These are phyloP conservation scores for Limosa lapponica DNA, from an alignment of 2,797 vertebrate species.

Conservation along the genomic window DNA sequence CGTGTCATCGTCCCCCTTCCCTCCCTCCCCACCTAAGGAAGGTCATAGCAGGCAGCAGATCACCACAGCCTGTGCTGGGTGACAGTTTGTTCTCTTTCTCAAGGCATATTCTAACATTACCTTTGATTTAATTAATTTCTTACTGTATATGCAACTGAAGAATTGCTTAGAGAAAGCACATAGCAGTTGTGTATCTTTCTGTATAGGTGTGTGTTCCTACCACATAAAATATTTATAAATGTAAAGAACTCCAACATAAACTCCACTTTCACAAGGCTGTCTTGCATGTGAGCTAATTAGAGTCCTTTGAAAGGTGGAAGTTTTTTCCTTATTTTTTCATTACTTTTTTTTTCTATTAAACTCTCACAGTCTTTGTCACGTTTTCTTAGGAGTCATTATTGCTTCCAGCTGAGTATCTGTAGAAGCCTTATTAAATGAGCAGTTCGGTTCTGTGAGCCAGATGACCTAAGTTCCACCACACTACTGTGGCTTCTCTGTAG, in stretches of 20 bases:
- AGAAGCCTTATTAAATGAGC: conserved; percentile 71
- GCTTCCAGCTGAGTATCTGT: conserved; percentile 70
- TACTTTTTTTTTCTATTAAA: conserved; percentile 67
- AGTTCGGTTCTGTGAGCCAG: conserved; percentile 59
- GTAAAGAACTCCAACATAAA: conserved; percentile 45
- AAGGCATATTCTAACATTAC: conserved; percentile 67
- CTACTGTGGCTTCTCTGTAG: background rate
- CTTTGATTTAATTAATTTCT: conserved; percentile 75
- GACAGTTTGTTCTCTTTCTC: conserved; percentile 58
- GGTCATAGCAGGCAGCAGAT: conserved; percentile 58
- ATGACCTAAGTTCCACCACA: conserved; percentile 27
- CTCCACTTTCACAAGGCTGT: conserved; percentile 53
- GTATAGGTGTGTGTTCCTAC: conserved; percentile 12
- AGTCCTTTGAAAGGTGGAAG: conserved; percentile 69
- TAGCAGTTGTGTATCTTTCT: conserved; percentile 74
- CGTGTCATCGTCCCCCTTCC: no score
- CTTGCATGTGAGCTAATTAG: conserved; percentile 53
- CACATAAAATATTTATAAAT: conserved; percentile 57
- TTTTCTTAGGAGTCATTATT: conserved; percentile 64
- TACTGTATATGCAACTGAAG: conserved; percentile 67
- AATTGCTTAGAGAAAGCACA: conserved; percentile 73
- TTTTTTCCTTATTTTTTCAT: conserved; percentile 66
- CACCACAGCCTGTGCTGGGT: conserved; percentile 10
- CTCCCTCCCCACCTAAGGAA: background rate
- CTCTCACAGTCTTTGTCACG: conserved; percentile 72